These are phyloP conservation scores for Albula goreensis DNA, from an alignment of 2,113 vertebrate species.

Conservation along the genomic window DNA sequence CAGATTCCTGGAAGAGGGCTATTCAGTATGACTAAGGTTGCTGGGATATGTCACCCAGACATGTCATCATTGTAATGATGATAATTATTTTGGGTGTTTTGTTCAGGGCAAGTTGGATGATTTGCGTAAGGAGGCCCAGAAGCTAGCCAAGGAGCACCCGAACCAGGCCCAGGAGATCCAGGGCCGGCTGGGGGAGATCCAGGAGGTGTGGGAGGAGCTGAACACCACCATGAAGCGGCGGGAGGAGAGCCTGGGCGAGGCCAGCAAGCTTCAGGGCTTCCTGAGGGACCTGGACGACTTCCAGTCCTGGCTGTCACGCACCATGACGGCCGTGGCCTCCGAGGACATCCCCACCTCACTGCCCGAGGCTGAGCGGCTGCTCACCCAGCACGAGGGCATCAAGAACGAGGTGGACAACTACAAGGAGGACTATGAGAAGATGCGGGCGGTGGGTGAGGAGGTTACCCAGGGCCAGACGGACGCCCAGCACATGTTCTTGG, in stretches of 20 bases:
- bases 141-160: conserved; percentile 75
- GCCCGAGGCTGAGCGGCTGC: conserved; percentile 80
- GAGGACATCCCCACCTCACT: conserved; percentile 87
- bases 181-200: conserved; percentile 70
- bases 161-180: conserved; percentile 74
- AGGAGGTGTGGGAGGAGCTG: conserved; percentile 85
- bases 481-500: conserved; percentile 84
- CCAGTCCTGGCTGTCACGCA: conserved; percentile 89
- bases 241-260: conserved; percentile 87
- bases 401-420: conserved; percentile 90
- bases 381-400: conserved; percentile 84
- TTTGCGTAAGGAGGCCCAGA: conserved; percentile 75
- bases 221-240: conserved; percentile 79
- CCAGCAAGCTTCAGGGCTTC: conserved; percentile 88
- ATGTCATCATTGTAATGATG: background rate
- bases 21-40: too few relatives aligned
- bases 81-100: background rate
- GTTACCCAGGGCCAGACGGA: conserved; percentile 87
- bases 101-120: conserved; percentile 79
- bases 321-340: conserved; percentile 86
- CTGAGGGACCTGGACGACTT: conserved; percentile 88
- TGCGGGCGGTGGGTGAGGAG: conserved; percentile 82
- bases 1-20: too few relatives aligned
- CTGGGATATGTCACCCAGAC: background rate
- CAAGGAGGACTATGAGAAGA: conserved; percentile 81